Evolutionary conservation across 2,113 vertebrate genomes (phyloP).

Genomic region (Muntiacus muntjak): DNA sequence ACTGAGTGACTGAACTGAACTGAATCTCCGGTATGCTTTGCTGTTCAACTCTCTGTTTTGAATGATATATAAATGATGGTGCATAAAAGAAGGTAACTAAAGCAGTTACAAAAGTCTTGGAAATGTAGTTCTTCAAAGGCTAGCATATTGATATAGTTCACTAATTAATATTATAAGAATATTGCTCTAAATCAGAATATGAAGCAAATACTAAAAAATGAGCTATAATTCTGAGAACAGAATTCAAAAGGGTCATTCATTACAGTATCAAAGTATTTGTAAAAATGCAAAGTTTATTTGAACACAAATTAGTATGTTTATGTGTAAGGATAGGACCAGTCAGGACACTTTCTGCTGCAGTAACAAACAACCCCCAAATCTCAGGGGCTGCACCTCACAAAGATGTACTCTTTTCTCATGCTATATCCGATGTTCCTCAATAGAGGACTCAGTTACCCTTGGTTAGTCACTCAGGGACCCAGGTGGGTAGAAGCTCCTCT

Average conservation of each 20-base stretch:
- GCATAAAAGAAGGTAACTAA: background rate
- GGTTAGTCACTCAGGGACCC: background rate
- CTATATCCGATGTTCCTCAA: background rate
- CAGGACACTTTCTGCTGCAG: background rate
- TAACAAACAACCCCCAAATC: background rate
- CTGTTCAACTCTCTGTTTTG: slow-evolving; percentile 16
- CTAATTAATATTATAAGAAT: background rate
- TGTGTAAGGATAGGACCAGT: background rate
- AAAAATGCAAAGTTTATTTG: background rate
- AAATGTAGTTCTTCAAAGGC: background rate
- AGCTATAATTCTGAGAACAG: background rate
- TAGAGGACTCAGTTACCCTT: background rate
- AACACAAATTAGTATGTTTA: background rate
- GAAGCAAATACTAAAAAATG: background rate
- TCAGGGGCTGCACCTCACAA: background rate
- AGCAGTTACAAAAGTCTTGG: slow-evolving; percentile 17
- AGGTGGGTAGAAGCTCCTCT: background rate
- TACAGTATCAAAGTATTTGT: background rate
- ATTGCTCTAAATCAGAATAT: background rate
- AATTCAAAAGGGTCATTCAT: background rate
- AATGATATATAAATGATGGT: background rate
- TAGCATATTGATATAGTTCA: background rate
- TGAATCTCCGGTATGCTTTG: background rate
- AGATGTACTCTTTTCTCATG: background rate
- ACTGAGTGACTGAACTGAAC: too few species aligned